These are phyloP conservation scores for Pangasius mekongensis DNA, from an alignment of 2,797 vertebrate species.

Conservation along the genomic window DNA sequence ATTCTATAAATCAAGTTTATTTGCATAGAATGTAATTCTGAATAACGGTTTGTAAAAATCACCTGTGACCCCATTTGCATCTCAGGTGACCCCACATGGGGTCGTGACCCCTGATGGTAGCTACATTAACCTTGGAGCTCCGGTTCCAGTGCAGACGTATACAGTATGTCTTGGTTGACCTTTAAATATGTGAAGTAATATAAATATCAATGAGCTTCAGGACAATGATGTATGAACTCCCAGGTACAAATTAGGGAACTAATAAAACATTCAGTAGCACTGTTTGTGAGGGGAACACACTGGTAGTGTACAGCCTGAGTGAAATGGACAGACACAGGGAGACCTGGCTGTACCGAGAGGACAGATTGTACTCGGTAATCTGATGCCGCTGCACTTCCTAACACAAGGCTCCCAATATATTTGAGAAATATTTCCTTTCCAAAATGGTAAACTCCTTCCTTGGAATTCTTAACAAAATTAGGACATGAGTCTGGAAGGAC, in stretches of 20 bases:
- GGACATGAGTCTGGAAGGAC: background rate
- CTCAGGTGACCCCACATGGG: background rate
- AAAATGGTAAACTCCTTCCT: background rate
- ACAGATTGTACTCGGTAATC: slow-evolving; percentile 37
- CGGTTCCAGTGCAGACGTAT: background rate
- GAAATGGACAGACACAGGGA: slow-evolving; percentile 7
- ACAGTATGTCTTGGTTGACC: background rate
- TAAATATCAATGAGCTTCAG: background rate
- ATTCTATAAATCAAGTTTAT: background rate
- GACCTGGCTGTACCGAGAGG: slow-evolving; percentile 23
- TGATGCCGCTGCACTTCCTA: slow-evolving; percentile 19
- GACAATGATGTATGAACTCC: background rate
- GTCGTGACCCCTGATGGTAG: background rate
- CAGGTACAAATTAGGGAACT: background rate
- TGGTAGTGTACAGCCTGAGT: background rate
- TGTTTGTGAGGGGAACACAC: background rate
- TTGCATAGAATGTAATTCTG: background rate
- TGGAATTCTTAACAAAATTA: background rate
- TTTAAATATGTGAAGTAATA: background rate
- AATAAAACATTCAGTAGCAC: slow-evolving; percentile 30
- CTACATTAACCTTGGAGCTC: background rate
- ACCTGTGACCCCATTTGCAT: background rate
- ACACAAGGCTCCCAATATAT: slow-evolving; percentile 16
- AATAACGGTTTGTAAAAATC: background rate
- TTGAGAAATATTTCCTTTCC: background rate